These are phyloP conservation scores for Coluber constrictor DNA, from an alignment of 2,797 vertebrate genomes.

Conservation along the genomic window DNA sequence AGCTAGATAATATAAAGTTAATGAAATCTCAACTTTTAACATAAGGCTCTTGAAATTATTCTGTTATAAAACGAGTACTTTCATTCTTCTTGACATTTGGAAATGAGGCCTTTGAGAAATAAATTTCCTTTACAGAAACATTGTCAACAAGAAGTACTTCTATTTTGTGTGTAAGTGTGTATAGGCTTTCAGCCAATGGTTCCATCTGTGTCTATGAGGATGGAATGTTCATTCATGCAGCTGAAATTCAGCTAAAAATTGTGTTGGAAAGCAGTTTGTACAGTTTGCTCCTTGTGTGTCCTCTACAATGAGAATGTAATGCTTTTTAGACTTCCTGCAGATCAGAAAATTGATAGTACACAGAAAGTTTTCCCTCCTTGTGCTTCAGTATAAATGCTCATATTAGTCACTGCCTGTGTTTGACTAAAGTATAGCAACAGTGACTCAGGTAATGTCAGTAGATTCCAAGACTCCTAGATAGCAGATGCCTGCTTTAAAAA, in stretches of 20 bases:
- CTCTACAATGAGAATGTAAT: background rate
- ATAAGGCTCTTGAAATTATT: background rate
- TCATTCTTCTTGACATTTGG: background rate
- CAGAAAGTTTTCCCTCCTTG: background rate
- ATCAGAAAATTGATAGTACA: rapidly evolving
- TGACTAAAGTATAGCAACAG: background rate
- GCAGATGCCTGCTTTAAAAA: background rate
- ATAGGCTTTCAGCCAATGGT: background rate
- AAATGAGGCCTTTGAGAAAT: background rate
- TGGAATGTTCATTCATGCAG: background rate
- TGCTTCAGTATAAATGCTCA: rapidly evolving
- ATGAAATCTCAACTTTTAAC: background rate
- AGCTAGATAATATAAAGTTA: background rate
- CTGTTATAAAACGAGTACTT: background rate
- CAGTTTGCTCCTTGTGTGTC: background rate
- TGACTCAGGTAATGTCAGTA: background rate
- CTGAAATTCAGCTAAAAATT: background rate
- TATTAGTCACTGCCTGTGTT: background rate
- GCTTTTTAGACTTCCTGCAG: background rate
- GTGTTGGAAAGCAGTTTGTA: background rate
- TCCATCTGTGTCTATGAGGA: background rate
- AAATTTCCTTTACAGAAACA: background rate
- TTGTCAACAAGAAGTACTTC: background rate
- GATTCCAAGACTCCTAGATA: background rate
- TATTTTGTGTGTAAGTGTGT: background rate